Evolutionary conservation across 2,113 vertebrate genomes (phyloP).

Genomic region (Lycaon pictus): DNA sequence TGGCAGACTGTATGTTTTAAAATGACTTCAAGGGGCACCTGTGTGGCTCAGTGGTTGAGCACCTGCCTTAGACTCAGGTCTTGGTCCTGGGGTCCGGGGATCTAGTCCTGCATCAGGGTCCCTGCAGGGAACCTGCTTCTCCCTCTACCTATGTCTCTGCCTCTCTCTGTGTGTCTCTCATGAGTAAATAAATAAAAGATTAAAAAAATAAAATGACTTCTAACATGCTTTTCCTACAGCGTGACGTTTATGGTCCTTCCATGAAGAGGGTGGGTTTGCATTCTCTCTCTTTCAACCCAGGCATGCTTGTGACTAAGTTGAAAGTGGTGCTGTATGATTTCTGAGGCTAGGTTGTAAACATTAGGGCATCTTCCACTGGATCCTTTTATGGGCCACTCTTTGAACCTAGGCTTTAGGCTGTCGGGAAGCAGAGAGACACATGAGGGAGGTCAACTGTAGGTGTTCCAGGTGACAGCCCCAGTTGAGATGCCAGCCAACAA

Average conservation of each 20-base stretch:
- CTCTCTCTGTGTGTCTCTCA: no score
- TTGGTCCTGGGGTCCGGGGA: no score
- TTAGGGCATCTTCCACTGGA: neutral
- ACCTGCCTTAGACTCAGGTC: no score
- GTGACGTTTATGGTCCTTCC: neutral
- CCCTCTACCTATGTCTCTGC: no score
- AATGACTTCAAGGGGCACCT: neutral
- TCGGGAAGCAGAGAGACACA: neutral
- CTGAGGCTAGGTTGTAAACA: neutral
- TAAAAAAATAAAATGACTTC: no score
- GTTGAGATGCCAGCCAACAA: neutral
- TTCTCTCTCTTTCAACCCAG: neutral
- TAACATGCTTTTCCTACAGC: neutral
- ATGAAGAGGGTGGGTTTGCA: neutral
- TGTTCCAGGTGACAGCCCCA: neutral
- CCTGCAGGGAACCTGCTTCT: no score
- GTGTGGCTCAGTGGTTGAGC: no score
- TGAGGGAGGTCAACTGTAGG: neutral
- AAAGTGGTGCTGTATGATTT: neutral
- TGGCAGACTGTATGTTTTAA: neutral
- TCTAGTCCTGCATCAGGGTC: no score
- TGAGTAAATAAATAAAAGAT: no score
- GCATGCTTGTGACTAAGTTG: neutral
- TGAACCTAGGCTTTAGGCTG: neutral
- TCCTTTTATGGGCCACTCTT: conserved; percentile 17